Percentiles rank a stretch among this genome's conserved stretches.
phyloP scores from a whole-genome alignment of 2,888 invertebrate species.

The Palloptera scutellata region DNA sequence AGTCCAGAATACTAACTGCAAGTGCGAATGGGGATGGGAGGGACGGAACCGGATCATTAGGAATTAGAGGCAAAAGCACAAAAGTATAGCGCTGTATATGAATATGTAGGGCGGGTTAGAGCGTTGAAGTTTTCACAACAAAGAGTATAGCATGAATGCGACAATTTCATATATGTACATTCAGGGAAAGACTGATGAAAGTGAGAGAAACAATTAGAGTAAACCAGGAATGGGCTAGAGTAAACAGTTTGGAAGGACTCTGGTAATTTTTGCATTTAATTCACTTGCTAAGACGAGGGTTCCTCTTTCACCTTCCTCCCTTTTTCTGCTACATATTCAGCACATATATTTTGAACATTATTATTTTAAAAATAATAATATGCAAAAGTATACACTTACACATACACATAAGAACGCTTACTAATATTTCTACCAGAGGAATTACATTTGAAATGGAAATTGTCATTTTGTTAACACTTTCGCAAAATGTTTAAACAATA shows the following conservation, averaged over 20 bases:
- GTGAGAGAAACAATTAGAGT: constrained; percentile 2
- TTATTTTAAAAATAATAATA: constrained; percentile 38
- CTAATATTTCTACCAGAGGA: constrained; percentile 1
- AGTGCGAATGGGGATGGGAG: background rate
- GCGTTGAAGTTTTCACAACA: too few relatives aligned
- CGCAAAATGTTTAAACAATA: constrained; percentile 29
- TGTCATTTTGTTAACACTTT: constrained; percentile 33
- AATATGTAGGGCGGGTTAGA: too few relatives aligned
- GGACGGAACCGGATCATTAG: background rate
- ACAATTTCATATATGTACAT: background rate
- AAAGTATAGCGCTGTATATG: background rate
- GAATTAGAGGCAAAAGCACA: constrained; percentile 3
- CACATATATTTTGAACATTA: constrained; percentile 28
- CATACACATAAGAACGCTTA: background rate
- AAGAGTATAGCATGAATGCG: too few relatives aligned
- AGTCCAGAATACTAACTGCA: constrained; percentile 61
- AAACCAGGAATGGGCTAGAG: too few relatives aligned
- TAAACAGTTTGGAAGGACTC: too few relatives aligned
- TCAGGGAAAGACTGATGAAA: constrained; percentile 13
- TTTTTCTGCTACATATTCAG: too few relatives aligned
- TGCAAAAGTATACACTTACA: constrained; percentile 19
- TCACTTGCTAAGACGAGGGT: too few relatives aligned
- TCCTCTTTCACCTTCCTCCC: too few relatives aligned
- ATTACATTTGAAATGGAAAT: background rate
- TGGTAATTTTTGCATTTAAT: too few relatives aligned